Evolutionary conservation across 2,888 invertebrate species (phyloP).

Genomic region (Hirtodrosophila alboralis): DNA sequence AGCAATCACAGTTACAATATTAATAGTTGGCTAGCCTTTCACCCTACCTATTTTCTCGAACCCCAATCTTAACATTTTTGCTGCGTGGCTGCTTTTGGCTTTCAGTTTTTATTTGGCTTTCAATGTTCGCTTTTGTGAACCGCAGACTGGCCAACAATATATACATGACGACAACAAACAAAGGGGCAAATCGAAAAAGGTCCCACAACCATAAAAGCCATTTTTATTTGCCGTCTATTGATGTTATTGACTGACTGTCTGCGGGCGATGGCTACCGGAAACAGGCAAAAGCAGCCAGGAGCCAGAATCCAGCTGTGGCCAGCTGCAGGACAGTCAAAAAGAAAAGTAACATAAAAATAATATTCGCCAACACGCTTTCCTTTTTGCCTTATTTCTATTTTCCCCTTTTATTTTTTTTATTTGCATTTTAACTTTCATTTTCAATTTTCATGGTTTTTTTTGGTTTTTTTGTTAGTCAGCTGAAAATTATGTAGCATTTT

Average conservation of each 20-base stretch:
- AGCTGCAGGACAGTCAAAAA: constrained; percentile 27
- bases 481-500: constrained; percentile 50
- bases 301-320: constrained; percentile 65
- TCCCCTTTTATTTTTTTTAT: constrained; percentile 23
- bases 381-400: constrained; percentile 19
- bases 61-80: constrained; percentile 73
- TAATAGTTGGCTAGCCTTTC: constrained; percentile 49
- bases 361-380: constrained; percentile 57
- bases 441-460: constrained; percentile 68
- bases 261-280: constrained; percentile 19
- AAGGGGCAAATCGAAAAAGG: constrained; percentile 64
- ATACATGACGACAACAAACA: constrained; percentile 54
- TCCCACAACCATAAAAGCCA: constrained; percentile 39
- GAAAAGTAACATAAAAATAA: constrained; percentile 61
- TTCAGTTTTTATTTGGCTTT: constrained; percentile 56
- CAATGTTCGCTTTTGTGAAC: constrained; percentile 52
- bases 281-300: background rate
- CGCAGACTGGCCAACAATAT: constrained; percentile 66
- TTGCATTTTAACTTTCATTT: constrained; percentile 71
- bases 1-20: constrained; percentile 67
- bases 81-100: constrained; percentile 73
- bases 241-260: constrained; percentile 67
- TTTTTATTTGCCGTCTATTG: constrained; percentile 79
- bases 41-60: no score
- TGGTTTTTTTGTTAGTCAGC: constrained; percentile 38